These are phyloP conservation scores for Battus philenor DNA, from an alignment of 1,140 invertebrate genomes.

Conservation along the genomic window DNA sequence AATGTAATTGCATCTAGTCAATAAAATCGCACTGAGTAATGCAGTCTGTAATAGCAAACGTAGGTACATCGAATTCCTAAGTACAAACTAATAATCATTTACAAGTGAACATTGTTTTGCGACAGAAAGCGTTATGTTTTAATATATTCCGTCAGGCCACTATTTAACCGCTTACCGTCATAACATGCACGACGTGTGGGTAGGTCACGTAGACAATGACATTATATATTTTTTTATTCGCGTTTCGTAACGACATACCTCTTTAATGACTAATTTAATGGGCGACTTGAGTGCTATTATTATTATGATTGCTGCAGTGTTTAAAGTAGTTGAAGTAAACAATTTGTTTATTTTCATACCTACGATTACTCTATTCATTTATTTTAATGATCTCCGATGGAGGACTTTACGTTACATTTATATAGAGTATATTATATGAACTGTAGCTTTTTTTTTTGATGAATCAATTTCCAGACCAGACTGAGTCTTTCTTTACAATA, in stretches of 20 bases:
- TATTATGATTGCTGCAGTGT: neutral
- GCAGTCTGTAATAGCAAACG: slow-evolving; percentile 27
- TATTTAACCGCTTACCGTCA: slow-evolving; percentile 26
- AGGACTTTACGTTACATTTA: too few relatives aligned
- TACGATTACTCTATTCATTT: too few relatives aligned
- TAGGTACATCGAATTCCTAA: slow-evolving; percentile 27
- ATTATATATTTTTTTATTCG: slow-evolving; percentile 31
- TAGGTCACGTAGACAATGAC: slow-evolving; percentile 62
- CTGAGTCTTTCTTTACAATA: too few relatives aligned
- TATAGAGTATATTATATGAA: too few relatives aligned
- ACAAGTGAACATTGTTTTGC: slow-evolving; percentile 31
- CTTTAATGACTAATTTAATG: slow-evolving; percentile 3
- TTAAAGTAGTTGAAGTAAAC: too few relatives aligned
- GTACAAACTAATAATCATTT: slow-evolving; percentile 28
- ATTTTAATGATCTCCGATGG: too few relatives aligned
- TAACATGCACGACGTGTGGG: slow-evolving; percentile 45
- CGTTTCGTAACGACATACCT: slow-evolving; percentile 14
- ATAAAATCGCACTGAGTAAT: slow-evolving; percentile 37
- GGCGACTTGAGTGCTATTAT: neutral
- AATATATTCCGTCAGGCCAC: slow-evolving; percentile 22
- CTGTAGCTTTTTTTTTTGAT: too few relatives aligned
- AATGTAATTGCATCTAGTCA: slow-evolving; percentile 30
- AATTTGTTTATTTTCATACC: too few relatives aligned
- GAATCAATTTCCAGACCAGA: too few relatives aligned
- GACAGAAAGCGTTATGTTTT: slow-evolving; percentile 22